Percentiles rank a stretch among this genome's conserved stretches.
Evolutionary conservation across 2,797 vertebrate species (phyloP).

Genomic region (Sphenopsis melanotis): DNA sequence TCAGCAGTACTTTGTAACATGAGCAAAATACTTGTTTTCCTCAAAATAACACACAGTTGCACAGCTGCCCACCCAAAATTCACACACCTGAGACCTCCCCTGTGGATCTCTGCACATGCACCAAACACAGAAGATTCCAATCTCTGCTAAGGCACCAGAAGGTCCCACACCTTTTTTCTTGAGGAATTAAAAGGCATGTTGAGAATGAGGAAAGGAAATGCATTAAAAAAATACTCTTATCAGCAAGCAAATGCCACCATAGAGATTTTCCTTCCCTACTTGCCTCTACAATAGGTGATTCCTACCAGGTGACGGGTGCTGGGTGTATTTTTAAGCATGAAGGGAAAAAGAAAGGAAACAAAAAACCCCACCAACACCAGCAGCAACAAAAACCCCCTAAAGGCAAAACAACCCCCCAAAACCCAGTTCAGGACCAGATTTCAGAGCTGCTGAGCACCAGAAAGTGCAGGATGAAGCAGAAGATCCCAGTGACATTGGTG

Average conservation of each 20-base stretch:
- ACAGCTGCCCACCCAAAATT: not conserved
- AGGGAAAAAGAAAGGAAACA: not conserved
- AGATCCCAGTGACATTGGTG: accelerated
- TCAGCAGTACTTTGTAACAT: not conserved
- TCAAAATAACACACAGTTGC: not conserved
- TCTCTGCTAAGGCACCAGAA: not conserved
- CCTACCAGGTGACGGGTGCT: not conserved
- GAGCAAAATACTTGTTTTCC: not conserved
- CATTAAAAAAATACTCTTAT: not conserved
- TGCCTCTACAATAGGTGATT: not conserved
- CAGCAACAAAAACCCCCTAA: not conserved
- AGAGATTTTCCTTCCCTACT: not conserved
- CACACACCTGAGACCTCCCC: accelerated
- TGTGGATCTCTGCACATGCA: accelerated
- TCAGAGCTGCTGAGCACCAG: not conserved
- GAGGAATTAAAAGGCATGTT: not conserved
- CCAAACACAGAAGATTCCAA: not conserved
- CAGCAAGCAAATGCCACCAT: not conserved
- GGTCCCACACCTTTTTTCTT: not conserved
- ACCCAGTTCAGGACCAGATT: not conserved
- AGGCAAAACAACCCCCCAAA: accelerated
- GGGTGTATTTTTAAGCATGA: not conserved
- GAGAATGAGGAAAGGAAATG: constrained; percentile 47
- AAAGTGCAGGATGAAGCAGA: not conserved
- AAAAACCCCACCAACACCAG: not conserved